A percentile compares a stretch with the other conserved stretches of the same genome.
phyloP scores from a whole-genome alignment of 2,113 vertebrate species.

The Microtus richardsoni region DNA sequence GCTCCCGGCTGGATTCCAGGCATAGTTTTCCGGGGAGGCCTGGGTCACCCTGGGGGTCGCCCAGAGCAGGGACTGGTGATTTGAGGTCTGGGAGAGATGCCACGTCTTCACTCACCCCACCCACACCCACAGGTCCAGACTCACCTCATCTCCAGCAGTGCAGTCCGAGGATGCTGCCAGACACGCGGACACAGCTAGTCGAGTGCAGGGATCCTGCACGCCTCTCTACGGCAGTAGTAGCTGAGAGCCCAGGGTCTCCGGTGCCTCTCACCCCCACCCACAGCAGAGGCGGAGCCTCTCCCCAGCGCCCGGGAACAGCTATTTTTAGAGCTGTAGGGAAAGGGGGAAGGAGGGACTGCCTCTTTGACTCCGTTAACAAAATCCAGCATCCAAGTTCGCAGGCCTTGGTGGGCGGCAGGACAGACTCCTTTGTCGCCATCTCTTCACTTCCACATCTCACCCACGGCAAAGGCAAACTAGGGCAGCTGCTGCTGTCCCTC shows the following conservation, averaged over 20 bases:
- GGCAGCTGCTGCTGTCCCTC: not conserved
- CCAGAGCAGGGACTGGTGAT: not conserved
- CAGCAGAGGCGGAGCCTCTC: constrained; percentile 35
- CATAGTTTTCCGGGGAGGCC: constrained; percentile 8
- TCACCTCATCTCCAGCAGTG: not conserved
- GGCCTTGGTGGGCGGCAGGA: not conserved
- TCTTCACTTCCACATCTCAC: too few relatives aligned
- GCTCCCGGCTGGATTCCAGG: constrained; percentile 29
- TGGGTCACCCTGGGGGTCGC: not conserved
- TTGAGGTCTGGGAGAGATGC: too few relatives aligned
- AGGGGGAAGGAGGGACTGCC: not conserved
- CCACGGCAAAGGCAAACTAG: not conserved
- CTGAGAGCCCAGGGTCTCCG: not conserved
- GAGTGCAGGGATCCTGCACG: not conserved
- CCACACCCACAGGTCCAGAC: not conserved
- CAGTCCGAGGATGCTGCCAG: not conserved
- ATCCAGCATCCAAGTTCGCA: not conserved
- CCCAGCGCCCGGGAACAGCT: not conserved
- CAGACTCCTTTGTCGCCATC: not conserved
- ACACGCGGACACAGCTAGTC: not conserved
- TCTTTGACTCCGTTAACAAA: constrained; percentile 29
- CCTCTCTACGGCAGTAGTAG: not conserved
- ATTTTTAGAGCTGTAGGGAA: not conserved
- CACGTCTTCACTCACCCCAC: not conserved
- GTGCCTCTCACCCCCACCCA: accelerated